These are phyloP conservation scores for human DNA, from an alignment of 2,113 vertebrate genomes.

Conservation along the genomic window DNA sequence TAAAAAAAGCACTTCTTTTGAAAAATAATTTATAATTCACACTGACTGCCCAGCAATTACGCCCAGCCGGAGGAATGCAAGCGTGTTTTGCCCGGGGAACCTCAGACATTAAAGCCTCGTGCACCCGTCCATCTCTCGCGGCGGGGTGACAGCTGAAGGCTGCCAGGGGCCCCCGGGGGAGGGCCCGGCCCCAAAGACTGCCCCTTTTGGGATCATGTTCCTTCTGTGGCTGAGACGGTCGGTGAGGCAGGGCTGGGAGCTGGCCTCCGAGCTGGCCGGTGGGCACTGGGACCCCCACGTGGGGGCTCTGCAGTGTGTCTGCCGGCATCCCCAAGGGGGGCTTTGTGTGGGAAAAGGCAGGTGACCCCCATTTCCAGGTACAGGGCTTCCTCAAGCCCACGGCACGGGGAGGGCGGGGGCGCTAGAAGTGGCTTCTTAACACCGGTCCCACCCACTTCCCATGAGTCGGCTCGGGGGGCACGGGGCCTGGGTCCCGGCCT, in stretches of 20 bases:
- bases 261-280: neutral
- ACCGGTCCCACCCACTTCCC: rapidly evolving
- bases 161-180: neutral
- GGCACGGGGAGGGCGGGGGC: rapidly evolving
- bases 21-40: neutral
- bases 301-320: no score
- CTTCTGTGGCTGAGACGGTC: rapidly evolving
- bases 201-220: neutral
- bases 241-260: neutral
- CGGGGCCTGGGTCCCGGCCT: rapidly evolving
- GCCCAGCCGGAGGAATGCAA: neutral
- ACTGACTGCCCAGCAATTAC: neutral
- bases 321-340: no score
- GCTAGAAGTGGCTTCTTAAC: neutral
- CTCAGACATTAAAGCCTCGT: neutral
- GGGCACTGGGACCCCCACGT: neutral
- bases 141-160: neutral
- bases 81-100: neutral
- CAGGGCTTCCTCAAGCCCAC: neutral
- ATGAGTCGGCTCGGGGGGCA: neutral
- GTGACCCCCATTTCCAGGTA: neutral
- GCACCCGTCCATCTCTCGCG: neutral
- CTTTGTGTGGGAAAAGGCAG: neutral
- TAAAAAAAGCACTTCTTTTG: neutral
- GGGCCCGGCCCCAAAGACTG: rapidly evolving